Evolutionary conservation across 2,888 invertebrate genomes (phyloP), one percentile per base, ranked within the genome.

Genomic region (Beris chalybata): DNA sequence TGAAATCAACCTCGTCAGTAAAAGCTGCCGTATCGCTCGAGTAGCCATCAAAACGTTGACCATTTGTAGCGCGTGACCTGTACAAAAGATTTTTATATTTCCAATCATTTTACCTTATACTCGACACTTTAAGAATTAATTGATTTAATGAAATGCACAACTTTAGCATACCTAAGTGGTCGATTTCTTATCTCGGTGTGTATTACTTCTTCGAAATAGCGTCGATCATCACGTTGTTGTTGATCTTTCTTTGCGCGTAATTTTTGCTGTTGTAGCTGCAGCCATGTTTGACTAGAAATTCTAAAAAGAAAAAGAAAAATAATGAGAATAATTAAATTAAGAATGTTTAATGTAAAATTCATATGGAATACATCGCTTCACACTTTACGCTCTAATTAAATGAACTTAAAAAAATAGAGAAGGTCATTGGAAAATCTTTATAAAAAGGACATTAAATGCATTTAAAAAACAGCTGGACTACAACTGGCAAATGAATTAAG

Each of bases 221-320:
- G 85, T 72, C 87, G 85, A 78, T 91, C 89, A 75, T 89, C 89
- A 70, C 89, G 83, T 78, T 89, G 85, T 76, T 89, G 85, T 68
- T 89, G 87, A 77, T 91, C 91, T 73, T 87, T 85, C 72, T 89
- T 85, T 73, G 91, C 91, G 57, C 90, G 85, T 54, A 93, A 83
- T 77, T 92, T 92, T 77, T 90, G 86, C 76, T 93, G 92, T 76
- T 93, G 92, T 71, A 89, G 84, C 79, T 92, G 91, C 69, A 93
- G 83, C 92, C 92, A 93, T 65, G 92, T 89, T 71, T 89, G 81
- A 30, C 85, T 85, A n/a, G 83, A 81, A 70, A 80, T 80, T 48
- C 79, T 80, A 68, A 81, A 74, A 71, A 6, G 63, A n/a, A 68
- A 66, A 63, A 56, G 44, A 64, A n/a, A 58, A 38, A 38, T 7